Base-by-base conservation (phyloP, 2,888 invertebrate genomes). In the Brachylomia viminalis region DNA sequence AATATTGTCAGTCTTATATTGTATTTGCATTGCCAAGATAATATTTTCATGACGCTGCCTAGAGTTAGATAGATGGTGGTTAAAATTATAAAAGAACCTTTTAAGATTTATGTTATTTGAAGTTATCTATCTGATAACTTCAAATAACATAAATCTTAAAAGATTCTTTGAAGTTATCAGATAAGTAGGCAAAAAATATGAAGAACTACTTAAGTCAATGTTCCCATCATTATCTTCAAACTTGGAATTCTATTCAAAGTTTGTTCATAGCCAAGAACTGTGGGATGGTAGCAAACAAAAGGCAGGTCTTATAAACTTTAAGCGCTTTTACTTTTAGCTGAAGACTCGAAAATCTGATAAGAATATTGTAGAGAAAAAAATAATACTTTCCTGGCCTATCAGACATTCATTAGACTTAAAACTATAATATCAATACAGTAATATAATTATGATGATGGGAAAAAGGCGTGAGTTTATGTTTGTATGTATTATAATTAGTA, bases 191-290 rank as follows among this genome's bases (percentile, higher is more conserved):
- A 33, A 45, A 52, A 38, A 27, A 45, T 59, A 49, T 20, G 11
- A 38, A 45, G n/a, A 33, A 75, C 1, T 49, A n/a, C n/a, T n/a
- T n/a, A 30, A 61, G 30, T 75, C 27, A 0, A 38, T 49, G n/a
- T 49, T 75, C 8, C 27, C 11, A 52, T 74, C 23, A 38, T 58
- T 75, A 30, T 58, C 17, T 45, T 77, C 3, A 27, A 30, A 64
- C 52, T 77, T 77, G 6, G 27, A 52, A 13, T 33, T 27, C 3
- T 61, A 49, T 75, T 75, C 20, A 42, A 42, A 62, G 30, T 77
- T 52, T 62, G 2, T 20, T 75, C 17, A 59, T 15, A n/a, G 49
- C 7, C 17, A 20, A 42, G 27, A 42, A 30, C 42, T 58, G 20
- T 42, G 47, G 17, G 23, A n/a, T 47, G 7, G 13, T 30, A 49